These are phyloP conservation scores for Sarotherodon lohbergeri DNA, from an alignment of 2,113 vertebrate genomes.

Conservation along the genomic window DNA sequence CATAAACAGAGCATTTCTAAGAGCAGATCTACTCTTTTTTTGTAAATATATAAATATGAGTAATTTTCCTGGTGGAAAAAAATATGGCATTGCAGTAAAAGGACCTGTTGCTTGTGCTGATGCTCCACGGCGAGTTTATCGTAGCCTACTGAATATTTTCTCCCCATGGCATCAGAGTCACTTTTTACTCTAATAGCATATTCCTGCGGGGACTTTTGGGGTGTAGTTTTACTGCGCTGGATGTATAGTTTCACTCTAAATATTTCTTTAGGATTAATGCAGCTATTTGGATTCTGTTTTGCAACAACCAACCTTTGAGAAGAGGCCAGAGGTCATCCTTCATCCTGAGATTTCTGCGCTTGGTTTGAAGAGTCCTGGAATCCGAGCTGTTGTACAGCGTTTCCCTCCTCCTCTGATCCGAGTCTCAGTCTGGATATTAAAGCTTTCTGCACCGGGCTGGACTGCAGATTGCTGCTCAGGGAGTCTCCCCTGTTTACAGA, in stretches of 20 bases:
- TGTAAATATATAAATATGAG: not conserved
- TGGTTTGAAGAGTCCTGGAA: not conserved
- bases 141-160: not conserved
- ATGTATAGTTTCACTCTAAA: not conserved
- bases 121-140: not conserved
- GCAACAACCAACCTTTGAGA: conserved; percentile 5
- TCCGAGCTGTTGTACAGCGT: not conserved
- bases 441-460: not conserved
- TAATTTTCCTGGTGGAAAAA: not conserved
- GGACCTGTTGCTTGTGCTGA: not conserved
- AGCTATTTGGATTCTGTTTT: not conserved
- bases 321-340: conserved; percentile 47
- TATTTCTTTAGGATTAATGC: conserved; percentile 5
- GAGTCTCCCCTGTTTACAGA: conserved; percentile 32
- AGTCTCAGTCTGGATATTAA: not conserved
- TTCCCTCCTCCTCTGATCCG: not conserved
- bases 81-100: not conserved
- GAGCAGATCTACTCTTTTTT: not conserved
- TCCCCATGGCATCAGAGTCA: not conserved
- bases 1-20: not conserved
- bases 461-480: not conserved
- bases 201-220: not conserved
- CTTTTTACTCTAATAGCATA: not conserved
- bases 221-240: not conserved
- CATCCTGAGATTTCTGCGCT: conserved; percentile 2